Conservation (phyloP, 1,140 invertebrate genomes). For the Drepana arcuata region DNA sequence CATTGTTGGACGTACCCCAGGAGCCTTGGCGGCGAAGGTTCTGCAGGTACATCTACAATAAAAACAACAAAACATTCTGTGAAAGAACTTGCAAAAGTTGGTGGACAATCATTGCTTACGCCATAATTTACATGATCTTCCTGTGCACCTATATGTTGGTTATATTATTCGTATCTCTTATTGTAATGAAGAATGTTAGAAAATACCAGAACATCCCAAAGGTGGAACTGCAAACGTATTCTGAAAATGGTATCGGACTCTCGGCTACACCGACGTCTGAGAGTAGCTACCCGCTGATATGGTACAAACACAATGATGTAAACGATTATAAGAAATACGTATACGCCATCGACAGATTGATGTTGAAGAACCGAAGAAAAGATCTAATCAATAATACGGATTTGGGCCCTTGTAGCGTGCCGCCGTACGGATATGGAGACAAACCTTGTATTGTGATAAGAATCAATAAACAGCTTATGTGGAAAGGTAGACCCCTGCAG, state of each 20-base stretch:
- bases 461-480: conserved; percentile 44
- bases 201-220: conserved; percentile 24
- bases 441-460: conserved; percentile 48
- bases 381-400: conserved; percentile 16
- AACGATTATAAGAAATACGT: conserved; percentile 44
- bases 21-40: conserved; percentile 14
- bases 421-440: conserved; percentile 48
- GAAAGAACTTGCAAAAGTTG: conserved; percentile 37
- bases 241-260: conserved; percentile 36
- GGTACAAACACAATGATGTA: conserved; percentile 26
- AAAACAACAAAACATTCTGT: conserved; percentile 29
- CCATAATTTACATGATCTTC: conserved; percentile 46
- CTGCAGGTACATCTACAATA: conserved; percentile 30
- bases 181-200: conserved; percentile 22
- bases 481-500: conserved; percentile 32
- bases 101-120: conserved; percentile 34
- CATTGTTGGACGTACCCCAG: too few relatives aligned
- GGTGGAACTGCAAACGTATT: conserved; percentile 25
- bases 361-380: conserved; percentile 23
- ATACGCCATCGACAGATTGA: conserved; percentile 24
- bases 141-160: conserved; percentile 40
- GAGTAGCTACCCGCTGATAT: conserved; percentile 35
- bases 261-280: conserved; percentile 41
- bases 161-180: conserved; percentile 31
- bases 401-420: conserved; percentile 40